A percentile compares a stretch with the other conserved stretches of the same genome.
These are phyloP conservation scores for Desmophyllum pertusum DNA, from an alignment of 92 coral and sea anemone species.

Conservation along the genomic window DNA sequence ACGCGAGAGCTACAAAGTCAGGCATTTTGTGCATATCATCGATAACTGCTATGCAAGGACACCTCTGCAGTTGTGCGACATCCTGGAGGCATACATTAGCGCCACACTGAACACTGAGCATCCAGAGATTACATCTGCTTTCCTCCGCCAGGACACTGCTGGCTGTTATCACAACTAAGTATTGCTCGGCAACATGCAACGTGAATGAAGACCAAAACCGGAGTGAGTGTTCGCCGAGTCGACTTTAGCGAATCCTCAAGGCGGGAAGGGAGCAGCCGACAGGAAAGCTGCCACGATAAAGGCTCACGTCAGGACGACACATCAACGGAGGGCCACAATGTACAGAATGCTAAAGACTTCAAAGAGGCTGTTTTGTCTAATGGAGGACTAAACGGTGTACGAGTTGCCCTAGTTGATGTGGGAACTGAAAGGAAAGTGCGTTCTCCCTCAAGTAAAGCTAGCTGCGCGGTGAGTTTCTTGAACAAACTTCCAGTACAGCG, in stretches of 20 bases:
- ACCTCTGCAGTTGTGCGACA: conserved; percentile 23
- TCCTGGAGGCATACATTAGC: conserved; percentile 8
- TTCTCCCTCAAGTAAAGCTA: conserved; percentile 23
- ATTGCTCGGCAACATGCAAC: conserved; percentile 22
- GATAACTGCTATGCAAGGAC: conserved; percentile 25
- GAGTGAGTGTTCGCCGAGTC: conserved; percentile 38
- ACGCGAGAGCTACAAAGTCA: conserved; percentile 11
- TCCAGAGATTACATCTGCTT: conserved; percentile 18
- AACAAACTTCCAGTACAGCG: conserved; percentile 52
- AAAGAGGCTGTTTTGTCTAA: conserved; percentile 51
- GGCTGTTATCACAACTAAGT: conserved; percentile 14
- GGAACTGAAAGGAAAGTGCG: conserved; percentile 1
- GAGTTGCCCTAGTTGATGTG: conserved; percentile 38
- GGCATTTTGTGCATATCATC: conserved; percentile 3
- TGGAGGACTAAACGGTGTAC: conserved; percentile 54
- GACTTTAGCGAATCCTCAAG: conserved; percentile 65
- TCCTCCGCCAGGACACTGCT: conserved; percentile 24
- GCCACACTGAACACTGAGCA: conserved; percentile 9
- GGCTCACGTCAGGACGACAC: conserved; percentile 54
- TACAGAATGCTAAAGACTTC: conserved; percentile 32
- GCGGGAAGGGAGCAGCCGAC: conserved; percentile 56
- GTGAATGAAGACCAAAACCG: conserved; percentile 34
- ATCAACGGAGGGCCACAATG: conserved; percentile 60
- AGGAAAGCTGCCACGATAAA: conserved; percentile 61
- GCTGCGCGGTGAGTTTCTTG: conserved; percentile 41